phyloP scores from a whole-genome alignment of 2,888 invertebrate genomes.

The Drosophila heteroneura region DNA sequence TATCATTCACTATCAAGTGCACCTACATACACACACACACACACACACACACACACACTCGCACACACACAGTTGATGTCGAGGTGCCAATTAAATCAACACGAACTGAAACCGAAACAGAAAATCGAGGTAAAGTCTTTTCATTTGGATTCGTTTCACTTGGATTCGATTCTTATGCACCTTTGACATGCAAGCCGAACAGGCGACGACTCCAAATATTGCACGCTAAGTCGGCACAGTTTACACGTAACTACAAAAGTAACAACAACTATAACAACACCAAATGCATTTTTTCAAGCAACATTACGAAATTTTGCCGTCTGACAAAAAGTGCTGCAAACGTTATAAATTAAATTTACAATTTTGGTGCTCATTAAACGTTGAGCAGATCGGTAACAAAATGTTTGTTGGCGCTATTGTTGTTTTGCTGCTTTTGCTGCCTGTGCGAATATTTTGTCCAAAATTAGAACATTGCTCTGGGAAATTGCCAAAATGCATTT shows the following conservation, averaged over 20 bases:
- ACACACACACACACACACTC: background rate
- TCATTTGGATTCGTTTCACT: slow-evolving; percentile 25
- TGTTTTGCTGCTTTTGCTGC: slow-evolving; percentile 20
- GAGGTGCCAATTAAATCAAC: slow-evolving; percentile 73
- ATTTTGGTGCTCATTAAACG: slow-evolving; percentile 64
- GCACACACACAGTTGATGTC: slow-evolving; percentile 50
- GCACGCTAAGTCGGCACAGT: slow-evolving; percentile 67
- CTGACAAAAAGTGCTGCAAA: slow-evolving; percentile 74
- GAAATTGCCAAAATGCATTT: slow-evolving; percentile 73
- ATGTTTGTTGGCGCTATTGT: slow-evolving; percentile 70
- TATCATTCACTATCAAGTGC: slow-evolving; percentile 49
- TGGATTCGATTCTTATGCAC: slow-evolving; percentile 68
- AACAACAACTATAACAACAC: slow-evolving; percentile 15
- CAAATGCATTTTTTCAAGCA: slow-evolving; percentile 15
- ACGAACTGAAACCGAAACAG: slow-evolving; percentile 27
- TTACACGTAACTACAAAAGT: slow-evolving; percentile 56
- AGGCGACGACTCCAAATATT: slow-evolving; percentile 22
- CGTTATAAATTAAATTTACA: slow-evolving; percentile 82
- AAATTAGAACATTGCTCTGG: slow-evolving; percentile 77
- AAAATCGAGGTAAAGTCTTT: slow-evolving; percentile 21
- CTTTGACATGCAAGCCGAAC: slow-evolving; percentile 72
- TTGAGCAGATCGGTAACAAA: slow-evolving; percentile 60
- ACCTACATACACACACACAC: slow-evolving; percentile 35
- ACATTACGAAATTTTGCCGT: slow-evolving; percentile 72
- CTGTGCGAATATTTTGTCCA: slow-evolving; percentile 35